phyloP scores from a whole-genome alignment of 2,888 invertebrate species.

The Nesidiocoris tenuis region DNA sequence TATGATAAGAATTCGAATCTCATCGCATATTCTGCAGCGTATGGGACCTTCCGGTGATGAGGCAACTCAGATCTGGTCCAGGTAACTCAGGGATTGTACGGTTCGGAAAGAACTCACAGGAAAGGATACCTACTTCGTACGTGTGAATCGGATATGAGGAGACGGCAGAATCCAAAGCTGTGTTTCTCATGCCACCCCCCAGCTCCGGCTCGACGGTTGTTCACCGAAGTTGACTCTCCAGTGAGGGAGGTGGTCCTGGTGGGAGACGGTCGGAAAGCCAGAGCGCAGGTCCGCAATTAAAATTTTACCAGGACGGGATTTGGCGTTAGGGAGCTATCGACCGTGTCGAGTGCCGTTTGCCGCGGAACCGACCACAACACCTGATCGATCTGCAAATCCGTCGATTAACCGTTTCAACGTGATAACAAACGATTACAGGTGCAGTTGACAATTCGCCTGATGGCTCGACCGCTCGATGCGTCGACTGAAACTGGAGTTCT shows the following conservation, averaged over 20 bases:
- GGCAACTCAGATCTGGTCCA: too few relatives aligned
- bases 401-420: not conserved
- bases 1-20: too few relatives aligned
- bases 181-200: not conserved
- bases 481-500: too few relatives aligned
- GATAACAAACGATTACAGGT: too few relatives aligned
- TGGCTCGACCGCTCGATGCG: too few relatives aligned
- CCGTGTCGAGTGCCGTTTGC: conserved; percentile 54
- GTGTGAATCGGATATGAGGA: not conserved
- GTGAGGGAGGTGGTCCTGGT: conserved; percentile 8
- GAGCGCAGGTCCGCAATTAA: conserved; percentile 53
- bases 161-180: too few relatives aligned
- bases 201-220: not conserved
- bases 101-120: too few relatives aligned
- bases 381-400: conserved; percentile 63
- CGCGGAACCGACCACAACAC: conserved; percentile 64
- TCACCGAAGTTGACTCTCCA: too few relatives aligned
- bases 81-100: too few relatives aligned
- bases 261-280: conserved; percentile 34
- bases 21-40: too few relatives aligned
- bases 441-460: too few relatives aligned
- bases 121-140: not conserved
- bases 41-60: too few relatives aligned
- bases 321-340: conserved; percentile 38
- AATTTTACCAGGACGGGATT: conserved; percentile 50